Conservation (phyloP, 2,113 vertebrate genomes). For the Anoplopoma fimbria region DNA sequence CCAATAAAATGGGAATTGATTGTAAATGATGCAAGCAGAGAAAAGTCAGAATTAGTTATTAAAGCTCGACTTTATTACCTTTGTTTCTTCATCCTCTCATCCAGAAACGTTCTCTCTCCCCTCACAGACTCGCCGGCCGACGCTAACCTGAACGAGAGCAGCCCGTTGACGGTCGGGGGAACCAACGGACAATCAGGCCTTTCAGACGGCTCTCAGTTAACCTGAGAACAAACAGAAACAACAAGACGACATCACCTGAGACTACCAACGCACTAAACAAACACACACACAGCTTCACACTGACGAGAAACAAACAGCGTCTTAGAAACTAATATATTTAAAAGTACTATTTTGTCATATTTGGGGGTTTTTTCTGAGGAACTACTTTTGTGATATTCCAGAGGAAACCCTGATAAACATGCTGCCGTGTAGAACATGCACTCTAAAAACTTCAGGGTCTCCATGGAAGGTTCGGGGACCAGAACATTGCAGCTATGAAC, state of each 20-base stretch:
- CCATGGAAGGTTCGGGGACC: not conserved
- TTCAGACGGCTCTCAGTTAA: not conserved
- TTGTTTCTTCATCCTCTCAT: not conserved
- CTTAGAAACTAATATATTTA: not conserved
- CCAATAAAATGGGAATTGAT: not conserved
- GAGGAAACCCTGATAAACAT: not conserved
- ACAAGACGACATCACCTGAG: no score
- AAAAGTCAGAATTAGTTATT: not conserved
- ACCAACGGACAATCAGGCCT: conserved; percentile 24
- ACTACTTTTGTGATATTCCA: not conserved
- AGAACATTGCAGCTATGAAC: not conserved
- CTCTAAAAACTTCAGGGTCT: not conserved
- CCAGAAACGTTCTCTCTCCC: not conserved
- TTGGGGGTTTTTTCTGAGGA: not conserved
- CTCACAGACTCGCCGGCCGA: conserved; percentile 38
- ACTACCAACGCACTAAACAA: conserved; percentile 17
- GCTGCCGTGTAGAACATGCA: not conserved
- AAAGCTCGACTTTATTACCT: not conserved
- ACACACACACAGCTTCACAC: conserved; percentile 15
- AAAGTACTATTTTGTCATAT: not conserved
- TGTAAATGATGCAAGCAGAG: not conserved
- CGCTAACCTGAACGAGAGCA: conserved; percentile 19
- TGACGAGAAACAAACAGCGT: conserved; percentile 2
- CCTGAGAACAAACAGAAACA: conserved; percentile 23
- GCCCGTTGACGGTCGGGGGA: conserved; percentile 9